Percentiles rank a stretch among this genome's conserved stretches.
These are phyloP conservation scores for Cyrtonyx montezumae DNA, from an alignment of 2,113 vertebrate genomes.

Conservation along the genomic window DNA sequence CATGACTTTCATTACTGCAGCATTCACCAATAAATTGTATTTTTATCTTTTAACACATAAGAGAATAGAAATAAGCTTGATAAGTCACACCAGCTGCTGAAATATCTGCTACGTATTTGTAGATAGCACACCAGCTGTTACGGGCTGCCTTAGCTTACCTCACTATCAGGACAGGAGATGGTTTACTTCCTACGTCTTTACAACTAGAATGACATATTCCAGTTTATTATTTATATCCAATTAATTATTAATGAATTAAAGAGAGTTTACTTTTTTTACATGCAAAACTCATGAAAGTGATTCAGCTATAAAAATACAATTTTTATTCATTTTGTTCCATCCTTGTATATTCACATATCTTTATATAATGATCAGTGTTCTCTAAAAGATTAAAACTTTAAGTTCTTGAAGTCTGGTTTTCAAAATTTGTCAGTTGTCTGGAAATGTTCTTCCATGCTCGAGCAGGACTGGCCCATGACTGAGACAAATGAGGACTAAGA, in stretches of 20 bases:
- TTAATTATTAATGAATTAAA: not conserved
- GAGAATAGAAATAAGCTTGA: not conserved
- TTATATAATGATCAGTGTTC: not conserved
- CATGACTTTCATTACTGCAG: not conserved
- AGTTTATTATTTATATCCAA: too few species aligned
- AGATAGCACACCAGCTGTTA: not conserved
- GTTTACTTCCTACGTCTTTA: not conserved
- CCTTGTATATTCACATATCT: not conserved
- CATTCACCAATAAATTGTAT: not conserved
- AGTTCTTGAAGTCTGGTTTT: not conserved
- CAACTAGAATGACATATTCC: not conserved
- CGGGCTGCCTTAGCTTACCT: not conserved
- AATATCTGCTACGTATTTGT: not conserved
- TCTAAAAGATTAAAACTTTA: not conserved
- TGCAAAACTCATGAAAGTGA: not conserved
- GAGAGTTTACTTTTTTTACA: not conserved
- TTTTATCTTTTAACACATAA: not conserved
- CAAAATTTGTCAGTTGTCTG: not conserved
- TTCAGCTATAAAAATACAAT: not conserved
- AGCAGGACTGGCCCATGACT: not conserved
- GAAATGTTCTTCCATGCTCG: not conserved
- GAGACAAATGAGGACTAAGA: not conserved
- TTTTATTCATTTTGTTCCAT: not conserved
- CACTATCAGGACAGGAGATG: not conserved
- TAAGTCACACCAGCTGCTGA: not conserved